Evolutionary conservation across 2,797 vertebrate species (phyloP).

Genomic region (Adrianichthys oophorus): DNA sequence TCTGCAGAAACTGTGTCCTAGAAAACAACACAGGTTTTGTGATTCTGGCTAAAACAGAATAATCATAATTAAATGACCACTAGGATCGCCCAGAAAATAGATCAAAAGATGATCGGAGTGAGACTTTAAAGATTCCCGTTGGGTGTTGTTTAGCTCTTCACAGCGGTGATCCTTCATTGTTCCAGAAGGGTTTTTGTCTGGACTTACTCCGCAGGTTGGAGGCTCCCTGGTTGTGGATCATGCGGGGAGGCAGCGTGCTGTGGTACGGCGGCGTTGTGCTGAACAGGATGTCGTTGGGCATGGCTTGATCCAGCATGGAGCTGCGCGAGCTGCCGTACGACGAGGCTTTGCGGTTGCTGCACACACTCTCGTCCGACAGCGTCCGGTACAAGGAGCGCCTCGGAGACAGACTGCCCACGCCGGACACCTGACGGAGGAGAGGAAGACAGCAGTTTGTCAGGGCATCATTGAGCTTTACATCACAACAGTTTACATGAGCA

Average conservation of each 20-base stretch:
- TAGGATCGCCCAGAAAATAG: too few relatives aligned
- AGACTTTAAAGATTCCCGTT: too few relatives aligned
- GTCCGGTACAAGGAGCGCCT: slow-evolving; percentile 89
- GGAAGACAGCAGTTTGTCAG: slow-evolving; percentile 20
- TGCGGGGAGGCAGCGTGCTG: slow-evolving; percentile 88
- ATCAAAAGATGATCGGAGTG: too few relatives aligned
- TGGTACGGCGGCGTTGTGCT: slow-evolving; percentile 93
- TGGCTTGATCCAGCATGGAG: slow-evolving; percentile 89
- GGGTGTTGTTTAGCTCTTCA: too few relatives aligned
- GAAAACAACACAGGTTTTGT: too few relatives aligned
- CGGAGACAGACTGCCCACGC: slow-evolving; percentile 83
- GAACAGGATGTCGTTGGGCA: slow-evolving; percentile 96
- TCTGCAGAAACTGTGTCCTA: too few relatives aligned
- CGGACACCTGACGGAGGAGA: slow-evolving; percentile 76
- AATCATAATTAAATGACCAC: too few relatives aligned
- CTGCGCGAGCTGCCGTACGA: slow-evolving; percentile 90
- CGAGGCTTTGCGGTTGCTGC: slow-evolving; percentile 88
- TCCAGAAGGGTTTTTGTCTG: background rate
- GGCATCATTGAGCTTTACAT: background rate
- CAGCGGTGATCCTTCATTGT: too few relatives aligned
- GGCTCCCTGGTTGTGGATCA: slow-evolving; percentile 81
- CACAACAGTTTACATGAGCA: slow-evolving; percentile 30
- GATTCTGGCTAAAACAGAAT: too few relatives aligned
- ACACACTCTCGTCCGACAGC: slow-evolving; percentile 93
- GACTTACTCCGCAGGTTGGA: slow-evolving; percentile 91